These are phyloP conservation scores for Pluvialis apricaria DNA, from an alignment of 2,113 vertebrate genomes.

Conservation along the genomic window DNA sequence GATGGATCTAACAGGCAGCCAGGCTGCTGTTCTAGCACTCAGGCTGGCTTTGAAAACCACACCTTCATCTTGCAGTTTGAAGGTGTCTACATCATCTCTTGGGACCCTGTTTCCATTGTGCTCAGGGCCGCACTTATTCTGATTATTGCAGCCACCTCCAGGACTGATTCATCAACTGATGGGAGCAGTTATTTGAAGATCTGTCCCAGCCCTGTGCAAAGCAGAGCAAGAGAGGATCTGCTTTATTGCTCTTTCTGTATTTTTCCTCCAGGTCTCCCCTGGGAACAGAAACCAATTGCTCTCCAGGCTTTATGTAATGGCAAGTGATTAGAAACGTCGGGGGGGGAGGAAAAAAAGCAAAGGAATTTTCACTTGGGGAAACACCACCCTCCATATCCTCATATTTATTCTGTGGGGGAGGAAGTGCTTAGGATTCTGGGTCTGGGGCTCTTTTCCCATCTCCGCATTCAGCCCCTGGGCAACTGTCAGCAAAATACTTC, in stretches of 20 bases:
- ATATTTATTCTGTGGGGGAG: background rate
- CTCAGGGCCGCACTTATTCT: background rate
- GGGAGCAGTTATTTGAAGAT: background rate
- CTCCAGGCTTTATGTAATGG: background rate
- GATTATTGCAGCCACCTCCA: conserved; percentile 2
- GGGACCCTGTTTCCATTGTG: background rate
- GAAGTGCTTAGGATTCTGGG: background rate
- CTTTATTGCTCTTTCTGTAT: background rate
- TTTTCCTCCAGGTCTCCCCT: background rate
- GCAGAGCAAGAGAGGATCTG: background rate
- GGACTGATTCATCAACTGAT: background rate
- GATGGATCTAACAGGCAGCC: background rate
- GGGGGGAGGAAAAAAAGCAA: background rate
- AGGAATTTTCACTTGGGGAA: background rate
- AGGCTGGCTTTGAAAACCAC: background rate
- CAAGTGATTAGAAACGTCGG: background rate
- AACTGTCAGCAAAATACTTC: background rate
- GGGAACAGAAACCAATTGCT: background rate
- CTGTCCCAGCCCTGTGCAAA: background rate
- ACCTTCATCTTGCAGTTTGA: background rate
- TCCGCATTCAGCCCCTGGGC: background rate
- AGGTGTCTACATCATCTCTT: background rate
- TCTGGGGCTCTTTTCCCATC: background rate
- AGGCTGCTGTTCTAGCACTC: background rate
- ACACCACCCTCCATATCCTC: background rate